These are phyloP conservation scores for Poeciliopsis retropinna DNA, from an alignment of 2,113 vertebrate genomes.

Conservation along the genomic window DNA sequence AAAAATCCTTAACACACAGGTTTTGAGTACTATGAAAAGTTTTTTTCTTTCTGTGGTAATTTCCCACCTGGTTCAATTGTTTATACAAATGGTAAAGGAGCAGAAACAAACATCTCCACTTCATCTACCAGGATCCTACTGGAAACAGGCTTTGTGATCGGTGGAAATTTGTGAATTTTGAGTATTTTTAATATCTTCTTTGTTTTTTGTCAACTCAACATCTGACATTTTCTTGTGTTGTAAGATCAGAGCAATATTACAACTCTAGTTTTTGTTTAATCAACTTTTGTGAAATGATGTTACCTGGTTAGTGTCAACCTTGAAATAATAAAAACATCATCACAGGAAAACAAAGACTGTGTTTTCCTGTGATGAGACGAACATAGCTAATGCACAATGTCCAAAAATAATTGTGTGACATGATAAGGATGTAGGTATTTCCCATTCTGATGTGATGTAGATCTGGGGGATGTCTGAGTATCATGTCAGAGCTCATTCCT, in stretches of 20 bases:
- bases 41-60: background rate
- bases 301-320: too few relatives aligned
- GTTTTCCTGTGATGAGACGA: background rate
- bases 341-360: background rate
- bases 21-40: background rate
- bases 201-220: background rate
- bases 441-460: background rate
- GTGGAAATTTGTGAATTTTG: background rate
- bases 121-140: background rate
- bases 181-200: background rate
- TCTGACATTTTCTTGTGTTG: too few relatives aligned
- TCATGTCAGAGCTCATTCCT: constrained; percentile 29
- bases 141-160: background rate
- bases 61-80: background rate
- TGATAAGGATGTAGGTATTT: background rate
- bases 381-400: background rate
- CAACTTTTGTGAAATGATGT: too few relatives aligned
- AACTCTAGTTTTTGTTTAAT: too few relatives aligned
- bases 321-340: background rate
- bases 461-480: background rate
- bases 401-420: too few relatives aligned
- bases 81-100: background rate
- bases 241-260: too few relatives aligned
- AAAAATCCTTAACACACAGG: background rate
- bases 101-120: background rate